phyloP scores from a whole-genome alignment of 2,113 vertebrate genomes.

The Artemisiospiza belli region DNA sequence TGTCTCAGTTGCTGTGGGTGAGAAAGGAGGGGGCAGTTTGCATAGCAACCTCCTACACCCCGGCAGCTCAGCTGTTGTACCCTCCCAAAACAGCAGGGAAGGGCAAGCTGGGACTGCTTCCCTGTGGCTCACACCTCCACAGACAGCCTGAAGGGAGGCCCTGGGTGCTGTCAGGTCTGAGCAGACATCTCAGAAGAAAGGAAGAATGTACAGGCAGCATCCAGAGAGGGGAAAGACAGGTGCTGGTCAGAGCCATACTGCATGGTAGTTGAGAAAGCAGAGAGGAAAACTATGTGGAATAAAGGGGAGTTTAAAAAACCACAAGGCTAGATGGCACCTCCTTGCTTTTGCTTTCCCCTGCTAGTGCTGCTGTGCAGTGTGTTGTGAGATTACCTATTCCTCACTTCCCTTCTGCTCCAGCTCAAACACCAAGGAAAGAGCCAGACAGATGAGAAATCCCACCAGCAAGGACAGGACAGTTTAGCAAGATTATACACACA shows the following conservation, averaged over 20 bases:
- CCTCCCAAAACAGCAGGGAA: constrained; percentile 16
- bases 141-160: neutral
- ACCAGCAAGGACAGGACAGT: neutral
- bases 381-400: neutral
- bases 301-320: neutral
- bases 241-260: neutral
- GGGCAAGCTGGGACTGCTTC: neutral
- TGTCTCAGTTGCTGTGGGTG: constrained; percentile 8
- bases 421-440: constrained; percentile 14
- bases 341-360: neutral
- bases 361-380: neutral
- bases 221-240: neutral
- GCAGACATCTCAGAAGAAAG: neutral
- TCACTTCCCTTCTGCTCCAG: neutral
- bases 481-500: neutral
- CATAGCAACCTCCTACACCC: constrained; percentile 59
- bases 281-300: neutral
- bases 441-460: neutral
- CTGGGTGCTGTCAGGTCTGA: neutral
- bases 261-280: neutral
- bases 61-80: constrained; percentile 53
- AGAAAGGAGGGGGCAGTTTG: constrained; percentile 60
- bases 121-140: neutral
- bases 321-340: neutral
- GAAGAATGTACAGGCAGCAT: neutral